Evolutionary conservation across 2,113 vertebrate species (phyloP).

Genomic region (Grallaria varia): DNA sequence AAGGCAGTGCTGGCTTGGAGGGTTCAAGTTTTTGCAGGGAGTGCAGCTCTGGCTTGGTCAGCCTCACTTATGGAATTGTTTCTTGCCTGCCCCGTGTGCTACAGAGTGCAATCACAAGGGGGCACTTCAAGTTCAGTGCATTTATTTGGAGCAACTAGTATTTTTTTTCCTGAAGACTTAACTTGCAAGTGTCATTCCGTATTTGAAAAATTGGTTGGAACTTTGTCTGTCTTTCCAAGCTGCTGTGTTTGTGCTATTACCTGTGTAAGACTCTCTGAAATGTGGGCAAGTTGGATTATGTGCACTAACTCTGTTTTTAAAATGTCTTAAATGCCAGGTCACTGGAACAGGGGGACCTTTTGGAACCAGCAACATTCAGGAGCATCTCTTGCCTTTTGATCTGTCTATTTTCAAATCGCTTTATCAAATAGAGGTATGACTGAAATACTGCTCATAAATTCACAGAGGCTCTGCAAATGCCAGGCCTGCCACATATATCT

Average conservation of each 20-base stretch:
- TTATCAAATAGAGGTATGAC: constrained; percentile 91
- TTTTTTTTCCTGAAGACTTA: neutral
- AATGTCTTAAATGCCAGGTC: constrained; percentile 74
- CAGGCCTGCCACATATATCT: neutral
- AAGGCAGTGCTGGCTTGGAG: neutral
- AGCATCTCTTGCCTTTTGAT: constrained; percentile 87
- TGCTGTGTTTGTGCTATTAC: neutral
- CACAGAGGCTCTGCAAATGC: neutral
- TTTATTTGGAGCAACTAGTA: neutral
- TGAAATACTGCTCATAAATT: neutral
- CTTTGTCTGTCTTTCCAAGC: neutral
- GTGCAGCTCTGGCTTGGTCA: neutral
- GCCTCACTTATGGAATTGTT: neutral
- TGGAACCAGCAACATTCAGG: constrained; percentile 94
- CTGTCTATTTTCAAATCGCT: constrained; percentile 94
- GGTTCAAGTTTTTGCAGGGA: neutral
- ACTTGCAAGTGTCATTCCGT: neutral
- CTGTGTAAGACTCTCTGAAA: neutral
- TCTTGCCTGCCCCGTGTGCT: neutral
- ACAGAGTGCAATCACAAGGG: constrained; percentile 54
- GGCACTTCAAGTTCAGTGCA: constrained; percentile 13
- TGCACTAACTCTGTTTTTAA: neutral
- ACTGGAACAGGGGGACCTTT: constrained; percentile 84
- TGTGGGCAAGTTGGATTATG: neutral
- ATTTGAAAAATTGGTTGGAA: neutral